Evolutionary conservation across 1,140 invertebrate species (phyloP).

Genomic region (Brachionus paranguensis): DNA sequence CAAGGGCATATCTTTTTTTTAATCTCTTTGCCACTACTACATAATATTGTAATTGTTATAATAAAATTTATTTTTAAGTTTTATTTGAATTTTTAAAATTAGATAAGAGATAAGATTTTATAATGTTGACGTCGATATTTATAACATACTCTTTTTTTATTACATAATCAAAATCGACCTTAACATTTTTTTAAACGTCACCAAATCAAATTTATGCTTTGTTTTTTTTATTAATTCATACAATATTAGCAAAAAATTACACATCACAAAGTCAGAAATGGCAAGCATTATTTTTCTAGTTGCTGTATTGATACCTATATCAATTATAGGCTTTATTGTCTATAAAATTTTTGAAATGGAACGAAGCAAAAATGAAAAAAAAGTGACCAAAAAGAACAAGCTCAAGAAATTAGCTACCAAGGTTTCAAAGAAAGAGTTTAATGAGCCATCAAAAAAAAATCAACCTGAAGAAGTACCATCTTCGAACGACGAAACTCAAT

Average conservation of each 20-base stretch:
- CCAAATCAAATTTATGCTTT: neutral
- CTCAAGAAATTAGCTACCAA: neutral
- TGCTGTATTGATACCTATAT: neutral
- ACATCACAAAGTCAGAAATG: neutral
- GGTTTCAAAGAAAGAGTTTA: neutral
- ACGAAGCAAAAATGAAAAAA: conserved; percentile 3
- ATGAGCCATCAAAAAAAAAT: neutral
- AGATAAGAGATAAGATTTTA: neutral
- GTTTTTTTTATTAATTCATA: neutral
- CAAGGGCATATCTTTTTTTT: too few relatives aligned
- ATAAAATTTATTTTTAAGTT: neutral
- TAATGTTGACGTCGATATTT: neutral
- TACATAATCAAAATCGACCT: neutral
- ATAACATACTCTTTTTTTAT: neutral
- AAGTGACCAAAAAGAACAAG: neutral
- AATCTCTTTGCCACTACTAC: too few relatives aligned
- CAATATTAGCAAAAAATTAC: neutral
- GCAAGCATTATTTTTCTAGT: neutral
- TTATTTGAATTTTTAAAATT: neutral
- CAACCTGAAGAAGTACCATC: neutral
- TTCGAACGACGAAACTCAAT: neutral
- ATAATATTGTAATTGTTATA: neutral
- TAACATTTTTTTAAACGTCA: neutral
- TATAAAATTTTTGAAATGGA: conserved; percentile 14
- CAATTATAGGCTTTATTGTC: conserved; percentile 22